These are phyloP conservation scores for Penaeus indicus DNA, from an alignment of 1,140 invertebrate species.

Conservation along the genomic window DNA sequence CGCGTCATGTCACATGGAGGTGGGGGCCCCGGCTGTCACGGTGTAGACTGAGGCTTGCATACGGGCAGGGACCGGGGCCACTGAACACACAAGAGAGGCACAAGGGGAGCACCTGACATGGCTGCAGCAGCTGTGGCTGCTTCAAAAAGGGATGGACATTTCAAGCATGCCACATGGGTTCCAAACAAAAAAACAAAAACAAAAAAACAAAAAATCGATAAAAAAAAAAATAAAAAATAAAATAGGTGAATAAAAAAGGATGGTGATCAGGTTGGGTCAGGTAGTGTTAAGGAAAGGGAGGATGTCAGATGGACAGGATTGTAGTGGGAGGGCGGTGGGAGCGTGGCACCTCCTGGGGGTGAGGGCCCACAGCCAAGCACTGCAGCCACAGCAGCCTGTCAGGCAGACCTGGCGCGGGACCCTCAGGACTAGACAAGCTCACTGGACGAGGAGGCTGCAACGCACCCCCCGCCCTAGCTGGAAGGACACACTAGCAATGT, in stretches of 20 bases:
- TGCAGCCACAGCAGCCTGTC: conserved; percentile 12
- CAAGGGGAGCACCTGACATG: conserved; percentile 59
- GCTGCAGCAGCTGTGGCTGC: conserved; percentile 50
- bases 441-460: conserved; percentile 48
- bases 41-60: conserved; percentile 56
- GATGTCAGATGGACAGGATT: conserved; percentile 3
- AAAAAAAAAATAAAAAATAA: not conserved
- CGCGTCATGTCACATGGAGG: conserved; percentile 54
- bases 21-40: conserved; percentile 30
- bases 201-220: too few species aligned
- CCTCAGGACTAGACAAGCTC: conserved; percentile 61
- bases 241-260: not conserved
- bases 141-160: conserved; percentile 15
- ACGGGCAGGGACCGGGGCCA: conserved; percentile 49
- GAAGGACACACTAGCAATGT: not conserved
- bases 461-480: conserved; percentile 32
- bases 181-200: not conserved
- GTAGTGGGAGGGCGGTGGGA: conserved; percentile 10
- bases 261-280: not conserved
- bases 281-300: not conserved
- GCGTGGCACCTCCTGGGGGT: conserved; percentile 42
- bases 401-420: conserved; percentile 18
- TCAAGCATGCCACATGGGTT: conserved; percentile 10
- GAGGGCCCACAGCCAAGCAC: conserved; percentile 30
- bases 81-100: conserved; percentile 62